These are phyloP conservation scores for Sebastes glaucus DNA, from an alignment of 2,797 vertebrate genomes.

Conservation along the genomic window DNA sequence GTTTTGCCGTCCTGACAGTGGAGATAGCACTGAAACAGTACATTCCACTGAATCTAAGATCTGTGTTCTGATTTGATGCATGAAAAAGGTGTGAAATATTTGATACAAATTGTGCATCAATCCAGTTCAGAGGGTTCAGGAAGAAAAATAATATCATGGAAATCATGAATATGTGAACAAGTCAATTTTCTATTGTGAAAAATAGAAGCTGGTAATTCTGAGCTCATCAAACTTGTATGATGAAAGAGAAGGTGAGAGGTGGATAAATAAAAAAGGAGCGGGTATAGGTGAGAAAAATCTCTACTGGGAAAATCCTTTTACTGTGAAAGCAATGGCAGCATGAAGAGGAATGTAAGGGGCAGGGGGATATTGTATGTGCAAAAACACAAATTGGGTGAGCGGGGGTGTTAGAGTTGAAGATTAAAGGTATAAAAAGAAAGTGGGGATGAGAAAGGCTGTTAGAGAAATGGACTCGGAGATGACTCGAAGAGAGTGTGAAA, in stretches of 20 bases:
- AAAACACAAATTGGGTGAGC: conserved; percentile 28
- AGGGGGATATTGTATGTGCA: background rate
- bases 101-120: background rate
- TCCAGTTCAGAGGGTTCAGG: background rate
- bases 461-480: conserved; percentile 8
- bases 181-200: background rate
- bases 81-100: background rate
- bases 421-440: conserved; percentile 43
- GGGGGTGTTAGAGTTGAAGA: conserved; percentile 43
- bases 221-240: conserved; percentile 43
- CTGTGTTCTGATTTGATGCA: background rate
- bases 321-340: conserved; percentile 13
- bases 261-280: conserved; percentile 26
- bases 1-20: too few species aligned
- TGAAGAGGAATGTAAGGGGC: background rate
- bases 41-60: background rate
- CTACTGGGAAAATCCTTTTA: conserved; percentile 42
- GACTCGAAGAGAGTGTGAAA: background rate
- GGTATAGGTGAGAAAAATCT: conserved; percentile 33
- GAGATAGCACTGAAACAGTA: background rate
- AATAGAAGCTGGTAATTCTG: background rate
- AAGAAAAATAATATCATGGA: background rate
- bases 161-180: background rate
- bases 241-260: conserved; percentile 24
- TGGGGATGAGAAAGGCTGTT: conserved; percentile 17